A percentile compares a stretch with the other conserved stretches of the same genome.
phyloP scores from a whole-genome alignment of 2,888 invertebrate genomes.

The Drosophila prostipennis region DNA sequence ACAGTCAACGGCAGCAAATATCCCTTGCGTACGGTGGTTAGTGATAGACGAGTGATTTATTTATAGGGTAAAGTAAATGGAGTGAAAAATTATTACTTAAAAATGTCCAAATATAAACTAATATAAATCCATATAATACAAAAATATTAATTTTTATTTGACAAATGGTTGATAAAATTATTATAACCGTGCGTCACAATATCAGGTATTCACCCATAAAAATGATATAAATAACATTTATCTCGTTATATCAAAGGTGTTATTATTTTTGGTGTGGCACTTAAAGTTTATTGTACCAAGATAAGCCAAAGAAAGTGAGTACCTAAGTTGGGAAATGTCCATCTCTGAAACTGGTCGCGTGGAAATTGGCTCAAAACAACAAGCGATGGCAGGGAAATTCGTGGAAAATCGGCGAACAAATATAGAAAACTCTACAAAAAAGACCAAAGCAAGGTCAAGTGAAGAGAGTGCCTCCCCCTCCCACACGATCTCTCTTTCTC shows the following conservation, averaged over 20 bases:
- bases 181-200: too few species aligned
- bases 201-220: background rate
- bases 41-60: background rate
- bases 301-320: background rate
- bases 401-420: constrained; percentile 65
- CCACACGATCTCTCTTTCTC: constrained; percentile 10
- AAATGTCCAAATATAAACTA: too few species aligned
- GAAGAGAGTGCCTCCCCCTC: constrained; percentile 22
- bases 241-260: background rate
- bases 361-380: constrained; percentile 19
- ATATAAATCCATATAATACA: too few species aligned
- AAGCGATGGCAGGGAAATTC: constrained; percentile 45
- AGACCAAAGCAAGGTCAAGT: constrained; percentile 73
- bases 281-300: constrained; percentile 1
- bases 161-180: too few species aligned
- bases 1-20: constrained; percentile 45
- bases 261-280: background rate
- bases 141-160: too few species aligned
- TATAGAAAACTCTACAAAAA: constrained; percentile 65
- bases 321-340: background rate
- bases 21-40: background rate
- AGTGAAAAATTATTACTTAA: background rate
- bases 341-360: constrained; percentile 18
- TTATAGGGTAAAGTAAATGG: background rate
- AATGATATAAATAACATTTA: background rate